A percentile compares a stretch with the other conserved stretches of the same genome.
These are phyloP conservation scores for Sibirionetta formosa DNA, from an alignment of 2,797 vertebrate species.

Conservation along the genomic window DNA sequence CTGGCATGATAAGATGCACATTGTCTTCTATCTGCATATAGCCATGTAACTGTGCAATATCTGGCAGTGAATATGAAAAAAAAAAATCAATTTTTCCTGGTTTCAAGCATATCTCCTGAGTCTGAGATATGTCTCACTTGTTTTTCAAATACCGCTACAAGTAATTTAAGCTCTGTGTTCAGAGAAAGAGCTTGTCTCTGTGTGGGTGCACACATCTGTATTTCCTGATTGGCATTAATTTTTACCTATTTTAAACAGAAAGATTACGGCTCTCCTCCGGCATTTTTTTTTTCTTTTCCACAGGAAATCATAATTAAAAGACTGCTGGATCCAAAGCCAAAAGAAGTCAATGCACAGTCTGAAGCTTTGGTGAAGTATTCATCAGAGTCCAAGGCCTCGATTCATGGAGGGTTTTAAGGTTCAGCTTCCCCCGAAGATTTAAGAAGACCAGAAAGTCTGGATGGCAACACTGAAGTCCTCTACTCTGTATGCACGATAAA, in stretches of 20 bases:
- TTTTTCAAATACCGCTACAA: slow-evolving; percentile 68
- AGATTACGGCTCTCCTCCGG: neutral
- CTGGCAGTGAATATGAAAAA: slow-evolving; percentile 71
- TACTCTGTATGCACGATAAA: neutral
- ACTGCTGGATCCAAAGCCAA: neutral
- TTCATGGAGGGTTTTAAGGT: neutral
- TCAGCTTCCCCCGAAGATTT: neutral
- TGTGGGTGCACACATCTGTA: neutral
- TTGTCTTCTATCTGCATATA: slow-evolving; percentile 81
- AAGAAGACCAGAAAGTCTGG: neutral
- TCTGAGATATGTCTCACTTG: slow-evolving; percentile 76
- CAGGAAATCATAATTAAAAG: neutral
- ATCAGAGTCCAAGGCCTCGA: neutral
- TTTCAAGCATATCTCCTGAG: slow-evolving; percentile 70
- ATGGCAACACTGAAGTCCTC: neutral
- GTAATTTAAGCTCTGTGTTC: slow-evolving; percentile 50
- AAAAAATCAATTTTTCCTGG: slow-evolving; percentile 70
- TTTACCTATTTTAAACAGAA: slow-evolving; percentile 16
- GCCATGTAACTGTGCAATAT: slow-evolving; percentile 53
- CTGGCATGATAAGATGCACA: slow-evolving; percentile 60
- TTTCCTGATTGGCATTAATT: slow-evolving; percentile 5
- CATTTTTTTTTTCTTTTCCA: neutral
- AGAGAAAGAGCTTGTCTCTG: slow-evolving; percentile 8
- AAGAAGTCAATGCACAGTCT: neutral
- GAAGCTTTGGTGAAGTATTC: neutral